Evolutionary conservation across 2,888 invertebrate species (phyloP), one percentile per base, ranked within the genome.

Genomic region (Idaea dimidiata): DNA sequence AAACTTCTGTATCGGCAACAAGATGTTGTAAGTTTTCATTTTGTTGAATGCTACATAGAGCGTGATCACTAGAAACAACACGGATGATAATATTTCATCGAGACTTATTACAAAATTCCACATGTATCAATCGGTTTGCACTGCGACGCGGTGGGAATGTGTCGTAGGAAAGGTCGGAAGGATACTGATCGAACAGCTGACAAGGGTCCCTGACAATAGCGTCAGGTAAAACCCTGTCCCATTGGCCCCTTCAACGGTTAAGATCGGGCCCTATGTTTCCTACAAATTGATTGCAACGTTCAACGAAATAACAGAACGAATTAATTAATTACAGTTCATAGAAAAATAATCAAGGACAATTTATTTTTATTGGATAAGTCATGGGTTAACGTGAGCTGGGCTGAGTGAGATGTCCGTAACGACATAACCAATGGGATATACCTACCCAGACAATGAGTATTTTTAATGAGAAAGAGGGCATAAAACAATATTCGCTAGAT

Each of bases 11-110:
- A 87, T 62, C 18, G 75, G 66, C 65, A 71, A 75, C 18, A 80
- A 63, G 17, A 84, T 64, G 60, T 73, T 70, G 58, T 72, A 69
- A 17, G 73, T 68, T 71, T 80, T 85, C 74, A 83, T 83, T 67
- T 77, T 82, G 62, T 69, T 66, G 59, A 77, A 58, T 24, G 75
- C 70, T 60, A 79, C 17, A 66, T 72, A 82, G 17, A 76, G 59
- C 54, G 74, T 67, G 58, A 82, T 70, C 54, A 78, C 69, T 62
- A 80, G 67, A 18, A 80, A 71, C 56, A 81, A 71, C 70, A 84
- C 72, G 72, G 79, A 74, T 64, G 71, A 66, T 64, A 79, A 63
- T 65, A 71, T 67, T 65, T 75, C 69, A 61, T 72, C 72, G 67
- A 59, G 70, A 65, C 66, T 67, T 59, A 66, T 70, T 57, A 62